Conservation (phyloP, 2,888 invertebrate genomes). For the Nemoura dubitans region DNA sequence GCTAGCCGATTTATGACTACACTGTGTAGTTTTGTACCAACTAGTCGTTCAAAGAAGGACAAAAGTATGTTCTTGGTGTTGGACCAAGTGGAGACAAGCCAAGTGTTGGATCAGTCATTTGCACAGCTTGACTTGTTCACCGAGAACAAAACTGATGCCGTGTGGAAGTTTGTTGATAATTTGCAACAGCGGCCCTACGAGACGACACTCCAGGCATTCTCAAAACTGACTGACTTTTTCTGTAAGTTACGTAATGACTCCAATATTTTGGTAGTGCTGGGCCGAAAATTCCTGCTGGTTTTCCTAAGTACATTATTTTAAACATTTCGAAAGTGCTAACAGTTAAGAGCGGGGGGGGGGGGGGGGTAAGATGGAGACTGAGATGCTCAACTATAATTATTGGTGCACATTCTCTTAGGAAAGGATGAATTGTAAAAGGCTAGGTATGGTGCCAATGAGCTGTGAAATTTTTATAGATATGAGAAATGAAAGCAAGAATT, state of each 20-base stretch:
- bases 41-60: slow-evolving; percentile 74
- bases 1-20: slow-evolving; percentile 77
- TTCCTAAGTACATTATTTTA: too few species aligned
- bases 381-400: too few species aligned
- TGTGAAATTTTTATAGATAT: too few species aligned
- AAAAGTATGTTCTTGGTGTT: slow-evolving; percentile 43
- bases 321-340: too few species aligned
- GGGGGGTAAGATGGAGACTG: too few species aligned
- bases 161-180: slow-evolving; percentile 71
- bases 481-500: too few species aligned
- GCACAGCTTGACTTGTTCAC: slow-evolving; percentile 85
- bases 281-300: slow-evolving; percentile 48
- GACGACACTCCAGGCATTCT: slow-evolving; percentile 85
- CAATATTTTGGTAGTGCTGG: too few species aligned
- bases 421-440: too few species aligned
- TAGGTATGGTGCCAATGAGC: too few species aligned
- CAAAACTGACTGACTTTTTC: slow-evolving; percentile 83
- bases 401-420: too few species aligned
- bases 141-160: slow-evolving; percentile 70
- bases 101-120: slow-evolving; percentile 83
- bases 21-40: slow-evolving; percentile 62
- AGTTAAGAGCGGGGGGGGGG: too few species aligned
- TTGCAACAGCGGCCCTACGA: slow-evolving; percentile 79
- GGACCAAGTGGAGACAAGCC: slow-evolving; percentile 66
- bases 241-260: slow-evolving; percentile 67